phyloP scores from a whole-genome alignment of 2,113 vertebrate species.

The Helogale parvula region DNA sequence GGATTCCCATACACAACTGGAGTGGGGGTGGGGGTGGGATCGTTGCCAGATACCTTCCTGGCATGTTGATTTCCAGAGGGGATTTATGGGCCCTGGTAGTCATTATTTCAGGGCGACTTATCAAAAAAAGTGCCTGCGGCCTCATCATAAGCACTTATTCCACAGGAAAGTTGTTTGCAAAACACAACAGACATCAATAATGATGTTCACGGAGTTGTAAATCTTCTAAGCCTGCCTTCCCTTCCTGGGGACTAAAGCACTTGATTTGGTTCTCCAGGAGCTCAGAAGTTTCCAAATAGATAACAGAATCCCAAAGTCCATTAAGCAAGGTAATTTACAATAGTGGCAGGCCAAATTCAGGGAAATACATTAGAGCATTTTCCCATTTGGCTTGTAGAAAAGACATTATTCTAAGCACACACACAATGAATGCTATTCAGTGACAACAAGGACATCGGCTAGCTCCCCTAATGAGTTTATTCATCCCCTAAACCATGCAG shows the following conservation, averaged over 20 bases:
- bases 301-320: constrained; percentile 81
- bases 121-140: neutral
- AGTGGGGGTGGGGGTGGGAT: neutral
- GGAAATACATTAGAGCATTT: constrained; percentile 78
- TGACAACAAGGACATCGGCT: constrained; percentile 56
- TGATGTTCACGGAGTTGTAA: neutral
- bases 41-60: neutral
- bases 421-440: constrained; percentile 43
- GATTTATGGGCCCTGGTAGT: constrained; percentile 10
- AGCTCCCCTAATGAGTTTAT: constrained; percentile 40
- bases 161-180: constrained; percentile 53
- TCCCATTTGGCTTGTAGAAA: constrained; percentile 60
- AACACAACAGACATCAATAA: constrained; percentile 60
- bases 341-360: constrained; percentile 73
- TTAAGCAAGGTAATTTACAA: constrained; percentile 83
- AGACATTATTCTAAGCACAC: constrained; percentile 78
- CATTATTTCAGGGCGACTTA: constrained; percentile 45
- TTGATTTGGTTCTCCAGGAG: constrained; percentile 59
- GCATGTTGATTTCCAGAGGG: neutral
- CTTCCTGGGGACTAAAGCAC: constrained; percentile 63
- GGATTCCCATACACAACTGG: neutral
- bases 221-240: neutral
- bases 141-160: constrained; percentile 25
- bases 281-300: constrained; percentile 79
- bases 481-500: neutral